Percentiles rank a stretch among this genome's conserved stretches.
These are phyloP conservation scores for Poeciliopsis prolifica DNA, from an alignment of 2,113 vertebrate species.

Conservation along the genomic window DNA sequence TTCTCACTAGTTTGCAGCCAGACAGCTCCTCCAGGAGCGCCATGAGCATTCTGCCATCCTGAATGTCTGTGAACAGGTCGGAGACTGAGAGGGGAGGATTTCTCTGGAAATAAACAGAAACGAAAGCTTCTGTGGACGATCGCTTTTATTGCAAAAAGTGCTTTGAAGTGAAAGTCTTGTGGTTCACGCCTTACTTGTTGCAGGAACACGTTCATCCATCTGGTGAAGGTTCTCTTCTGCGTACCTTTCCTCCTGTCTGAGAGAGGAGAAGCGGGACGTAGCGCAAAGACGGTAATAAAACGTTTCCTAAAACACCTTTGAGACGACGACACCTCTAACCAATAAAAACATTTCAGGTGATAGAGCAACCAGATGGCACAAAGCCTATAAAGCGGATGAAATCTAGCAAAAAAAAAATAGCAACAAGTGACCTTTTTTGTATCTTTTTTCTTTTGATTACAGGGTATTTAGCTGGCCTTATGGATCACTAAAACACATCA, in stretches of 20 bases:
- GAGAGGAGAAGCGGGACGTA: neutral
- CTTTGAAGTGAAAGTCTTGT: neutral
- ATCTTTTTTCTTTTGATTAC: neutral
- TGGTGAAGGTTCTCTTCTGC: constrained; percentile 64
- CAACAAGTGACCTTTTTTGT: neutral
- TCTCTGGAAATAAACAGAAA: constrained; percentile 66
- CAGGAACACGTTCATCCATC: constrained; percentile 71
- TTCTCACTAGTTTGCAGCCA: constrained; percentile 86
- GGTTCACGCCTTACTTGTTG: constrained; percentile 52
- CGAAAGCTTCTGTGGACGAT: neutral
- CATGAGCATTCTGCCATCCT: constrained; percentile 91
- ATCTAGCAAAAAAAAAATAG: neutral
- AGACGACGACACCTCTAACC: neutral
- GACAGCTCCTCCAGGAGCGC: constrained; percentile 88
- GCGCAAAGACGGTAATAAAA: neutral
- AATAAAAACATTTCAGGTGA: neutral
- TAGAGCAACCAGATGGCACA: constrained; percentile 7
- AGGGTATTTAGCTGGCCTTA: neutral
- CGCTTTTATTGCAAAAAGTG: neutral
- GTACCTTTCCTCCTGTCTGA: constrained; percentile 48
- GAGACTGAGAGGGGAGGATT: constrained; percentile 85
- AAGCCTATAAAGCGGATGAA: neutral
- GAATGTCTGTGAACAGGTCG: constrained; percentile 88
- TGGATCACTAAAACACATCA: neutral
- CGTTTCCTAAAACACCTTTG: neutral